A percentile compares a stretch with the other conserved stretches of the same genome.
These are phyloP conservation scores for Sakesphorus luctuosus DNA, from an alignment of 2,113 vertebrate genomes.

Conservation along the genomic window DNA sequence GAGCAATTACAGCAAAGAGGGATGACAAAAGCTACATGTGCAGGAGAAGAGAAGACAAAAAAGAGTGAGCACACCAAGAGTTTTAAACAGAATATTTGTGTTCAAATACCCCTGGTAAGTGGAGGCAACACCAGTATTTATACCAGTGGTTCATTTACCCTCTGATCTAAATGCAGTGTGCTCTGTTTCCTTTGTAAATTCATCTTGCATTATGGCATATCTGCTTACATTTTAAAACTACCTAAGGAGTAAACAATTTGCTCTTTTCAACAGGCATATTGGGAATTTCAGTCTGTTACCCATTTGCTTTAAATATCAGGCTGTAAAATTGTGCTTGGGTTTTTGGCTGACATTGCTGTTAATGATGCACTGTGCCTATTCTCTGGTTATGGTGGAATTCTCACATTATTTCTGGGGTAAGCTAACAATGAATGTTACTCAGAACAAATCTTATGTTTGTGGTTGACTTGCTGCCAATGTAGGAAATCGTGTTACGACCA, in stretches of 20 bases:
- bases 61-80: not conserved
- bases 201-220: not conserved
- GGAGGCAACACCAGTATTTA: not conserved
- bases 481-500: not conserved
- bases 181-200: not conserved
- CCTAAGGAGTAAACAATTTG: slow-evolving; percentile 35
- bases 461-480: slow-evolving; percentile 18
- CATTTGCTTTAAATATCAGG: slow-evolving; percentile 50
- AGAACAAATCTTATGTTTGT: slow-evolving; percentile 5
- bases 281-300: slow-evolving; percentile 41
- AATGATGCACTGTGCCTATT: slow-evolving; percentile 35
- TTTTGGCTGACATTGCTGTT: slow-evolving; percentile 31
- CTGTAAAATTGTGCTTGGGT: not conserved
- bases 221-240: slow-evolving; percentile 28
- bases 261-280: not conserved
- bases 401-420: slow-evolving; percentile 51
- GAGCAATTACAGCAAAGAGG: not conserved
- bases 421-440: slow-evolving; percentile 21
- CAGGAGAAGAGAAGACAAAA: not conserved
- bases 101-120: fast-evolving
- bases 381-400: slow-evolving; percentile 43
- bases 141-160: not conserved
- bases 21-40: not conserved
- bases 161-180: not conserved
- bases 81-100: not conserved